Base-by-base conservation (phyloP, 2,113 vertebrate genomes). In the Callipepla squamata region DNA sequence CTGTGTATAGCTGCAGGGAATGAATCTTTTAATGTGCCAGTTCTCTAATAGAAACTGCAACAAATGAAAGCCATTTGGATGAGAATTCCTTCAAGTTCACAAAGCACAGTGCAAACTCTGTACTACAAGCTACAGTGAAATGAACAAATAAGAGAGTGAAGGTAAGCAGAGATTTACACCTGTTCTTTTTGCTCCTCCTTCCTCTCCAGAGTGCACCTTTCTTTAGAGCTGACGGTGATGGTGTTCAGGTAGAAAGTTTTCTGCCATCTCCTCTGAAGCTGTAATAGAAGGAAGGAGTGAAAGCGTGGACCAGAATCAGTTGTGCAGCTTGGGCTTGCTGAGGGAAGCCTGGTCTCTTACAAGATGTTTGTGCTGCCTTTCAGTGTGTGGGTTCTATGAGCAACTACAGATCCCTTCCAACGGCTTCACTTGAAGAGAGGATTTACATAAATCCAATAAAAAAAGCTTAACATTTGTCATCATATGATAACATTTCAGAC, bases 361-460 rank as follows among this genome's bases (percentile, higher is more conserved):
- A 74, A 80, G 70, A 69, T 91, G 78, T 75, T 72, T 81, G 23
- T 59, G n/a, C 50, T 62, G 44, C 51, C 59, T 85, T 93, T 93
- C 87, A 85, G 28, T 51, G 76, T 74, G 51, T 79, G 45, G 68
- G 83, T 82, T 62, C 90, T 48, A 68, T 26, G 87, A 80, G 92
- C 59, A 94, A 80, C 36, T 57, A 44, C 22, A 40, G 81, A 94
- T 90, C 34, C 58, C 42, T 96, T 95, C 87, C 25, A 89, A 93
- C 34, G 67, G 34, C 94, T 96, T 94, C 59, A 92, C 57, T 89
- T 89, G 80, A 90, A 96, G 72, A 91, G 95, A 93, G 93, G 83
- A 96, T 95, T 97, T 97, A 95, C 89, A 95, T 79, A 95, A 96
- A 94, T 96, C 74, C 90, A 96, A 76, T 92, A 92, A 85, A 90